These are phyloP conservation scores for Engraulis encrasicolus DNA, from an alignment of 2,113 vertebrate species.

Conservation along the genomic window DNA sequence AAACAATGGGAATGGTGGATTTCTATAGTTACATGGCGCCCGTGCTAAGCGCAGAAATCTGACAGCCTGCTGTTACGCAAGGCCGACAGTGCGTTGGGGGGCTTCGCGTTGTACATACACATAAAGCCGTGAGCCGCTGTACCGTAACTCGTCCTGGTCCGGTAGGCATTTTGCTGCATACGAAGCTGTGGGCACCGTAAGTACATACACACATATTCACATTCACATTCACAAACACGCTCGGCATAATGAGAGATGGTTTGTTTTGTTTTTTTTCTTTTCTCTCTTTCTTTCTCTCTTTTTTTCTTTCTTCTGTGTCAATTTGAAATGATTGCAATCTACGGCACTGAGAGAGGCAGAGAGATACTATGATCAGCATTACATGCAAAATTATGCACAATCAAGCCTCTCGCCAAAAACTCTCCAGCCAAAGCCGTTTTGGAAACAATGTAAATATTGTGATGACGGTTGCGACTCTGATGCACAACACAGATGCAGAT, in stretches of 20 bases:
- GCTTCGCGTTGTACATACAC: no score
- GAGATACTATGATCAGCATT: slow-evolving; percentile 1
- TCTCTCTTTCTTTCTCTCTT: no score
- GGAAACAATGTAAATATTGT: slow-evolving; percentile 5
- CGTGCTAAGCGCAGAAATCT: background rate
- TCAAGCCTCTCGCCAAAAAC: slow-evolving; percentile 8
- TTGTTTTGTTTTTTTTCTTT: no score
- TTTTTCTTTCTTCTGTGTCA: slow-evolving; percentile 9
- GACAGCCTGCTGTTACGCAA: background rate
- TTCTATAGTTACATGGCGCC: background rate
- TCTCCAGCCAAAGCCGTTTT: background rate
- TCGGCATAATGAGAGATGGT: no score
- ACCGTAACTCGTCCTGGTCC: no score
- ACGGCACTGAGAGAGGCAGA: background rate
- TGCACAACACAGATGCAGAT: background rate
- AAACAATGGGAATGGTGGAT: slow-evolving; percentile 1
- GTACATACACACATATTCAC: no score
- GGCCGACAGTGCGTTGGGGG: background rate
- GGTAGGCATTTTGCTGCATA: background rate
- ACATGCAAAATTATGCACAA: slow-evolving; percentile 18
- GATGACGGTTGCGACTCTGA: background rate
- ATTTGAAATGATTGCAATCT: slow-evolving; percentile 5
- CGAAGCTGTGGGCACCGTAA: background rate
- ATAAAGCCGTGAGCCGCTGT: no score
- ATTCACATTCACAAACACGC: no score